A percentile compares a stretch with the other conserved stretches of the same genome.
Evolutionary conservation across 2,888 invertebrate genomes (phyloP).

Genomic region (Xestia ashworthii): DNA sequence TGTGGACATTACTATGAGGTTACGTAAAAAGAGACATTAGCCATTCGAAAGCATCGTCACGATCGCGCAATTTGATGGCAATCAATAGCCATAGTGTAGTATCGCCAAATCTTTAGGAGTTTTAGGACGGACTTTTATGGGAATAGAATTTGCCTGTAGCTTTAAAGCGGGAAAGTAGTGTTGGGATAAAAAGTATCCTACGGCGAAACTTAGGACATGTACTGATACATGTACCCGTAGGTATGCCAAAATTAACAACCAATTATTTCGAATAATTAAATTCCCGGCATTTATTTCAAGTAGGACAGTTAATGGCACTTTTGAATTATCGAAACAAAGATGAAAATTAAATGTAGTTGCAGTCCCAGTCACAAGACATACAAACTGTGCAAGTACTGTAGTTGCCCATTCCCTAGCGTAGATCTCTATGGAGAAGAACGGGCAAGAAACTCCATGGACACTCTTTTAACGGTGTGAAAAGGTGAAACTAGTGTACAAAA

Average conservation of each 20-base stretch:
- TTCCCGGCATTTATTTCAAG: no score
- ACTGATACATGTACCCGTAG: not conserved
- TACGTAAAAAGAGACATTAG: constrained; percentile 88
- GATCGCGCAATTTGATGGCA: constrained; percentile 86
- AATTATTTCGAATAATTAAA: no score
- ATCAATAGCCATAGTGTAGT: constrained; percentile 78
- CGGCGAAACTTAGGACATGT: not conserved
- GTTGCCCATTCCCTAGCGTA: no score
- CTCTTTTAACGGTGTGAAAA: not conserved
- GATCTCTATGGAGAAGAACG: no score
- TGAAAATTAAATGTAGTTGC: no score
- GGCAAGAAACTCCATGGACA: no score
- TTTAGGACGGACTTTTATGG: constrained; percentile 18
- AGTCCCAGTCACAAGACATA: no score
- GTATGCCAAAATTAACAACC: not conserved
- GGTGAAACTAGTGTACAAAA: not conserved
- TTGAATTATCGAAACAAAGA: no score
- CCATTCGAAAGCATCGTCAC: constrained; percentile 81
- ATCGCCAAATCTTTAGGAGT: constrained; percentile 29
- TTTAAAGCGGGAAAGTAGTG: not conserved
- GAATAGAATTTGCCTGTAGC: not conserved
- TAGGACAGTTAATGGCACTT: no score
- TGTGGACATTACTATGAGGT: constrained; percentile 66
- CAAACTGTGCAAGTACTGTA: no score
- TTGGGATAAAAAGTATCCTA: not conserved